These are phyloP conservation scores for Bombus confusus DNA, from an alignment of 1,140 invertebrate genomes.

Conservation along the genomic window DNA sequence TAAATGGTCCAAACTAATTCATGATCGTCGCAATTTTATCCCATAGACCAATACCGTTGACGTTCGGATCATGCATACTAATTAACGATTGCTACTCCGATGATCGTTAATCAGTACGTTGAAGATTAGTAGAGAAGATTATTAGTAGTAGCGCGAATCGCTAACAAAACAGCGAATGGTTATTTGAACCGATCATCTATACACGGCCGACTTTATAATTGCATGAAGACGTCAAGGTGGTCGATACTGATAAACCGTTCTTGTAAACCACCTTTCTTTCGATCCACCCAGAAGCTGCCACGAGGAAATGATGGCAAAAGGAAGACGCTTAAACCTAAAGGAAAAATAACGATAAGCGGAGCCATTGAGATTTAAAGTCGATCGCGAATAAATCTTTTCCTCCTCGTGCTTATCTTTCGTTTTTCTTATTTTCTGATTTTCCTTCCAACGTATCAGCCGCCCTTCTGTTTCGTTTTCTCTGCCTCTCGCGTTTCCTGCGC, in stretches of 20 bases:
- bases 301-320: slow-evolving; percentile 1
- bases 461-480: neutral
- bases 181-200: slow-evolving; percentile 4
- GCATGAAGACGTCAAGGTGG: slow-evolving; percentile 18
- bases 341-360: neutral
- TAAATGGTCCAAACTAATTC: neutral
- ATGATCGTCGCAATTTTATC: neutral
- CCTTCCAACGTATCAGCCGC: no score
- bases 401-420: neutral
- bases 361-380: slow-evolving; percentile 20
- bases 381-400: slow-evolving; percentile 13
- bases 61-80: neutral
- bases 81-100: slow-evolving; percentile 18
- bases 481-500: neutral
- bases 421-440: neutral
- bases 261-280: neutral
- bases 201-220: slow-evolving; percentile 5
- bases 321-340: no score
- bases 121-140: neutral
- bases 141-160: neutral
- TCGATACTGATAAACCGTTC: slow-evolving; percentile 18
- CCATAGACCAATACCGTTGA: neutral
- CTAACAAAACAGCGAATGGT: slow-evolving; percentile 7
- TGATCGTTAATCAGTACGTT: slow-evolving; percentile 1
- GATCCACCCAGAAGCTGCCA: neutral